Percentiles rank a stretch among this genome's conserved stretches.
Evolutionary conservation across 2,888 invertebrate genomes (phyloP).

Genomic region (Leptarthrus brevirostris): DNA sequence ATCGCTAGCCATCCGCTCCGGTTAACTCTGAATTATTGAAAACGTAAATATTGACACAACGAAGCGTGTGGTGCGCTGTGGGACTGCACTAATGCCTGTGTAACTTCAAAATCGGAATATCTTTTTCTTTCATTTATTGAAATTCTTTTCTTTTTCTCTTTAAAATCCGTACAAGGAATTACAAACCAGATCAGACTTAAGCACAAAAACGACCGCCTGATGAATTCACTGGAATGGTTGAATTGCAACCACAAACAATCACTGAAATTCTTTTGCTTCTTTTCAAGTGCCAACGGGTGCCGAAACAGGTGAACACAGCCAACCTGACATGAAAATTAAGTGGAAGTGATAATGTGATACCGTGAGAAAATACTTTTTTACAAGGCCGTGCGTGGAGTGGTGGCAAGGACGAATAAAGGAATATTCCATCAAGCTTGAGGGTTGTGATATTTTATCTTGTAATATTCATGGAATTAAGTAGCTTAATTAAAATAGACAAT

Average conservation of each 20-base stretch:
- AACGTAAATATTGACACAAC: slow-evolving; percentile 34
- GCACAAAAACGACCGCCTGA: background rate
- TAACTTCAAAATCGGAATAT: background rate
- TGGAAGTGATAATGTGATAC: slow-evolving; percentile 42
- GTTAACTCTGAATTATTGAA: slow-evolving; percentile 35
- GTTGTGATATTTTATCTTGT: too few relatives aligned
- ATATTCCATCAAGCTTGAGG: too few relatives aligned
- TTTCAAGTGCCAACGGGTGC: slow-evolving; percentile 43
- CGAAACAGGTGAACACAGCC: slow-evolving; percentile 43
- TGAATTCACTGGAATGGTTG: slow-evolving; percentile 26
- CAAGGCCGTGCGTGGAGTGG: slow-evolving; percentile 15
- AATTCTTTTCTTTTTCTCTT: background rate
- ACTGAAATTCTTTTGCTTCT: slow-evolving; percentile 27
- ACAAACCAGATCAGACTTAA: background rate
- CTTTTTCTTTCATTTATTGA: background rate
- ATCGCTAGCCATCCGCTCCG: slow-evolving; percentile 10
- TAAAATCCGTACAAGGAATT: background rate
- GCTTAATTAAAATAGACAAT: too few relatives aligned
- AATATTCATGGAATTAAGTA: too few relatives aligned
- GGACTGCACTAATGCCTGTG: background rate
- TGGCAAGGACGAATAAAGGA: slow-evolving; percentile 46
- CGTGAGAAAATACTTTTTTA: slow-evolving; percentile 28
- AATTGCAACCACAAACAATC: slow-evolving; percentile 46
- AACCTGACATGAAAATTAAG: slow-evolving; percentile 47
- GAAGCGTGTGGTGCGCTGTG: background rate